phyloP scores from a whole-genome alignment of 2,113 vertebrate genomes.

The Uria aalge region DNA sequence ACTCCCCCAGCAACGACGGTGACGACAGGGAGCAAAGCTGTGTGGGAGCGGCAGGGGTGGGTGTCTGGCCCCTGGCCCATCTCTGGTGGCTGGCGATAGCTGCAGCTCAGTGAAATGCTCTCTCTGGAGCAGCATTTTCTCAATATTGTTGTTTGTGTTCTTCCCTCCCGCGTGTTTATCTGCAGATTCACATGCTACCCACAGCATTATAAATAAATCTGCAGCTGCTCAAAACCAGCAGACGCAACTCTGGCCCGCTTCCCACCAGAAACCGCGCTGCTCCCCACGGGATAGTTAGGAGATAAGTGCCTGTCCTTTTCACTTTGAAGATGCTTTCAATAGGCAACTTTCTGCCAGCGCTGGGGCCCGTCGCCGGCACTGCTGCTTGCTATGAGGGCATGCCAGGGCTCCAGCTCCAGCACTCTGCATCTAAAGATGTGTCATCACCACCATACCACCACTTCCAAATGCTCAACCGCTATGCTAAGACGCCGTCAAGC shows the following conservation, averaged over 20 bases:
- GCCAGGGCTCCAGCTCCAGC: background rate
- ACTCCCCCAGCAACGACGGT: rapidly evolving
- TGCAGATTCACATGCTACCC: constrained; percentile 15
- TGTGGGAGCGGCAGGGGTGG: rapidly evolving
- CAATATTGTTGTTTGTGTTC: background rate
- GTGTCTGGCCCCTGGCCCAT: background rate
- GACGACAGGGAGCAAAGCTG: rapidly evolving
- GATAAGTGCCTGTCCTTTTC: background rate
- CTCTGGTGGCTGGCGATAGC: background rate
- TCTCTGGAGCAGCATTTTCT: background rate
- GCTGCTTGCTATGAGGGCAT: background rate
- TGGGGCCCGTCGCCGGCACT: rapidly evolving
- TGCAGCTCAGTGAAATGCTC: background rate
- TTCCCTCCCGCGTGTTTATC: constrained; percentile 29
- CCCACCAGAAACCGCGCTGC: background rate
- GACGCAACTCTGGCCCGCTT: background rate
- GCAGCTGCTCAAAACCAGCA: constrained; percentile 52
- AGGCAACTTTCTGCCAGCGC: background rate
- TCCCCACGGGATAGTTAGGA: background rate
- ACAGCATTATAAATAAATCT: constrained; percentile 8
- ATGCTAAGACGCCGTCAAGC: rapidly evolving
- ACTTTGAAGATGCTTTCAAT: background rate
- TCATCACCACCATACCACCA: background rate
- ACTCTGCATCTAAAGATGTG: background rate
- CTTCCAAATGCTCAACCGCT: background rate